phyloP scores from a whole-genome alignment of 2,113 vertebrate species.

The Anarhynchus alexandrinus region DNA sequence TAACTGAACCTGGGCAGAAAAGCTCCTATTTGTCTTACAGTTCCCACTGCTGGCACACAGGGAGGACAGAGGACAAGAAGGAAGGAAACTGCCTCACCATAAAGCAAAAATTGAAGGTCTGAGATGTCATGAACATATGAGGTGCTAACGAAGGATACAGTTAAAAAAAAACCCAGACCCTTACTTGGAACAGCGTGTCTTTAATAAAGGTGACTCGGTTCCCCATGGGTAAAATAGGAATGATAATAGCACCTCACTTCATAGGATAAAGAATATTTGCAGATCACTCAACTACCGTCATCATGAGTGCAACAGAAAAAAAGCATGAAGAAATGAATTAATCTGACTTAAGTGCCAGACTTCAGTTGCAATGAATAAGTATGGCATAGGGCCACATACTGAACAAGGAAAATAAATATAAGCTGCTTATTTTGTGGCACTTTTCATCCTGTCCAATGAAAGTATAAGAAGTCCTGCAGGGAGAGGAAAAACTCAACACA shows the following conservation, averaged over 20 bases:
- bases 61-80: neutral
- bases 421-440: slow-evolving; percentile 6
- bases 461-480: neutral
- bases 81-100: neutral
- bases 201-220: neutral
- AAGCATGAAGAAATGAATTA: slow-evolving; percentile 26
- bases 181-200: neutral
- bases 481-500: neutral
- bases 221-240: neutral
- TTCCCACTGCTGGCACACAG: neutral
- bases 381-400: neutral
- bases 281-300: slow-evolving; percentile 6
- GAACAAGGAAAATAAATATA: slow-evolving; percentile 13
- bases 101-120: neutral
- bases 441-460: neutral
- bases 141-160: neutral
- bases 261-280: neutral
- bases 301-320: slow-evolving; percentile 1
- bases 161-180: neutral
- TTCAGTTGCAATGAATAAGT: neutral
- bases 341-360: slow-evolving; percentile 7
- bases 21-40: neutral
- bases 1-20: neutral
- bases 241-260: neutral
- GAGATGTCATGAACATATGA: neutral